Base-by-base conservation (phyloP, 2,888 invertebrate genomes). In the Eilema griseolum region DNA sequence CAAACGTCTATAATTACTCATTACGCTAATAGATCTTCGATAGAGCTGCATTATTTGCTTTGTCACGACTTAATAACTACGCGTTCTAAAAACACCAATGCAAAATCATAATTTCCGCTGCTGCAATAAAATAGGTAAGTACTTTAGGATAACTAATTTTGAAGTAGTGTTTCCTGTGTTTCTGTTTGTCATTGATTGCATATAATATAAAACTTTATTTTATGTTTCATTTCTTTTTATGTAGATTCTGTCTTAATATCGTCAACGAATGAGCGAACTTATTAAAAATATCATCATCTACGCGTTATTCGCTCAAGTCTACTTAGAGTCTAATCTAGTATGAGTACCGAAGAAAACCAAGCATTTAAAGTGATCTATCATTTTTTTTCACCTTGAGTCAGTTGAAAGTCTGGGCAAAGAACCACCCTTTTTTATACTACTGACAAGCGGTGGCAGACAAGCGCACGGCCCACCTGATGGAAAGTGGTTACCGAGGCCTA, bases 11-110 rank as follows among this genome's bases (percentile, higher is more conserved):
- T 91, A 92, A 92, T 93, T 92, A 91, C 88, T 92, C 89, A 92
- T 91, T 91, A 93, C 82, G 79, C 85, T 92, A 93, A 93, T 93
- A 91, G 91, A 89, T 87, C 85, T 87, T 80, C 84, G 85, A 91
- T 91, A 86, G 85, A 77, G 79, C 79, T 78, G 83, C 74, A 85
- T 88, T 88, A 86, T 87, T 81, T 84, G 83, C 85, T 86, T 87
- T 91, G 90, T 92, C 93, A 93, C 90, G 92, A 92, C 82, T 86
- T 72, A 84, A 86, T 31, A 67, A 56, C 63, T 67, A 0, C 52
- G 60, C 52, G 24, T 65, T 60, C 20, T 46, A 31, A 81, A 79
- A 77, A 81, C 82, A 82, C 79, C 69, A 69, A 76, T 66, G 63
- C 74, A 70, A 64, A 60, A 20, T 41, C 62, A 41, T 20, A 11